Percentiles rank a stretch among this genome's conserved stretches.
phyloP scores from a whole-genome alignment of 2,113 vertebrate genomes.

The Entosphenus tridentatus region DNA sequence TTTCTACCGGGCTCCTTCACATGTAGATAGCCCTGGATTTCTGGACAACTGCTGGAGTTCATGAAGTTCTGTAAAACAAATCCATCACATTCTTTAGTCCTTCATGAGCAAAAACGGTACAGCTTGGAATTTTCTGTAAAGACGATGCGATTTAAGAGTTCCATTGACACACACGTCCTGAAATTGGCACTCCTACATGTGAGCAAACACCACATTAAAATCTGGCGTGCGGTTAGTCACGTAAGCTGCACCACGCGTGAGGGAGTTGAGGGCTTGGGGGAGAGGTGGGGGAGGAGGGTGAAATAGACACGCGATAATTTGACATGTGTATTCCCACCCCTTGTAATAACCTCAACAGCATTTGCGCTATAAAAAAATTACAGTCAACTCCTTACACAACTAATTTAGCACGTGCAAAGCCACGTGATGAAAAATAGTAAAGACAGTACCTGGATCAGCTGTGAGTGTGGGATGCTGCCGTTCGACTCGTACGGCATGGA shows the following conservation, averaged over 20 bases:
- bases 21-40: conserved; percentile 80
- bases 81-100: neutral
- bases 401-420: neutral
- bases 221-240: too few species aligned
- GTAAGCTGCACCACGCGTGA: too few species aligned
- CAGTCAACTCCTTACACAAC: conserved; percentile 10
- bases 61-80: conserved; percentile 53
- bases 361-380: neutral
- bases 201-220: too few species aligned
- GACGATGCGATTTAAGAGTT: too few species aligned
- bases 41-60: conserved; percentile 66
- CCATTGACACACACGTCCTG: too few species aligned
- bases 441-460: conserved; percentile 62
- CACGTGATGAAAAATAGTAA: neutral
- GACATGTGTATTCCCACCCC: neutral
- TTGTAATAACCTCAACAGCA: conserved; percentile 7
- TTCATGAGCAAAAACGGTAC: too few species aligned
- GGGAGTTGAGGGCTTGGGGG: too few species aligned
- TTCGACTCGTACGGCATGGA: conserved; percentile 80
- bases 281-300: too few species aligned
- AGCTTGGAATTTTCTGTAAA: too few species aligned
- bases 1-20: conserved; percentile 78
- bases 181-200: too few species aligned
- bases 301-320: too few species aligned
- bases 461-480: conserved; percentile 51